Evolutionary conservation across 2,888 invertebrate genomes (phyloP).

Genomic region (Miltochrista miniata): DNA sequence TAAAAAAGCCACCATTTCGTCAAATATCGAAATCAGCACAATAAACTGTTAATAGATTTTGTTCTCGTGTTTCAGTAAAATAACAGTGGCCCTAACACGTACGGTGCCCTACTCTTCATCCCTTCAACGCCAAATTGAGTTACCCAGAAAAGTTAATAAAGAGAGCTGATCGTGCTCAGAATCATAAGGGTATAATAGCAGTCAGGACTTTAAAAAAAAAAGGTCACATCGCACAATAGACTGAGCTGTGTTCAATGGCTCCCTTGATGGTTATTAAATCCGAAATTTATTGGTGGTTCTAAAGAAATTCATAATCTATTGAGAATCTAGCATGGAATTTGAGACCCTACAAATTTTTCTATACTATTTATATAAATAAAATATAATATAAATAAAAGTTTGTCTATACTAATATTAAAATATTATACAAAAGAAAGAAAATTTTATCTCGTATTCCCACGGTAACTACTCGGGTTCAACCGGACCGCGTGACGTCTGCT

Average conservation of each 20-base stretch:
- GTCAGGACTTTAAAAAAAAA: conserved; percentile 46
- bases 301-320: conserved; percentile 29
- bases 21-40: conserved; percentile 26
- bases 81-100: conserved; percentile 62
- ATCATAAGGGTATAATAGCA: conserved; percentile 53
- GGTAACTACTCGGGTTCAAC: too few relatives aligned
- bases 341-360: conserved; percentile 21
- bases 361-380: too few relatives aligned
- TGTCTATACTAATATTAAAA: background rate
- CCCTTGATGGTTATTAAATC: conserved; percentile 58
- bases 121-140: conserved; percentile 74
- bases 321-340: conserved; percentile 43
- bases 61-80: conserved; percentile 47
- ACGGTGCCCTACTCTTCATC: conserved; percentile 65
- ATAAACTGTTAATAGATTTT: conserved; percentile 40
- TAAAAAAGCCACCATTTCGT: too few relatives aligned
- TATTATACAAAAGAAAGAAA: too few relatives aligned
- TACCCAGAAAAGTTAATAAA: conserved; percentile 76
- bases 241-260: conserved; percentile 32
- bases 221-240: conserved; percentile 23
- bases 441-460: too few relatives aligned
- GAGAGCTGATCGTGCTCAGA: conserved; percentile 65
- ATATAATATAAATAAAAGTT: too few relatives aligned
- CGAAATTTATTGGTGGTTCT: conserved; percentile 43
- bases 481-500: too few relatives aligned